Conservation (phyloP, 2,113 vertebrate genomes). For the Triplophysa dalaica region DNA sequence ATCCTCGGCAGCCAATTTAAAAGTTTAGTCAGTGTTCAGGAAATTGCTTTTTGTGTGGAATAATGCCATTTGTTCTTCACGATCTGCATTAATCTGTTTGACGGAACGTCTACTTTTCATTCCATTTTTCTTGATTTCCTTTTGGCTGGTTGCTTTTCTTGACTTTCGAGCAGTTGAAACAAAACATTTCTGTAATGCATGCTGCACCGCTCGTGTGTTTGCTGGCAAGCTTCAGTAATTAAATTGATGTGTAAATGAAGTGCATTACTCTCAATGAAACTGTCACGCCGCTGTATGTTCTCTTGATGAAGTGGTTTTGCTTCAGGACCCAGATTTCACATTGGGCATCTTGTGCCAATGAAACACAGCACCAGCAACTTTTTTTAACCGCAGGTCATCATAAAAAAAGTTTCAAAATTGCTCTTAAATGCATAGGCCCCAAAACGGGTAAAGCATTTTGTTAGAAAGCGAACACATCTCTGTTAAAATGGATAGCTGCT, state of each 20-base stretch:
- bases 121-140: background rate
- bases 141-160: background rate
- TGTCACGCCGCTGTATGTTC: background rate
- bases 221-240: background rate
- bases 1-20: background rate
- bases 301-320: background rate
- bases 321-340: too few relatives aligned
- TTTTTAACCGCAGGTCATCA: too few relatives aligned
- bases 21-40: background rate
- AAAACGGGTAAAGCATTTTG: too few relatives aligned
- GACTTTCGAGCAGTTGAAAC: background rate
- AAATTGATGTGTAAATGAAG: background rate
- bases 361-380: too few relatives aligned
- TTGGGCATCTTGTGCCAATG: too few relatives aligned
- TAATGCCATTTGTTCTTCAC: background rate
- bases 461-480: too few relatives aligned
- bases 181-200: constrained; percentile 7
- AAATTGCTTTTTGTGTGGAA: background rate
- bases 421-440: too few relatives aligned
- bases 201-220: background rate
- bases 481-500: too few relatives aligned
- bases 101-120: background rate
- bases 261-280: background rate
- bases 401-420: too few relatives aligned
- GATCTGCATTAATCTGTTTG: background rate